These are phyloP conservation scores for Antitype chi DNA, from an alignment of 2,888 invertebrate species.

Conservation along the genomic window DNA sequence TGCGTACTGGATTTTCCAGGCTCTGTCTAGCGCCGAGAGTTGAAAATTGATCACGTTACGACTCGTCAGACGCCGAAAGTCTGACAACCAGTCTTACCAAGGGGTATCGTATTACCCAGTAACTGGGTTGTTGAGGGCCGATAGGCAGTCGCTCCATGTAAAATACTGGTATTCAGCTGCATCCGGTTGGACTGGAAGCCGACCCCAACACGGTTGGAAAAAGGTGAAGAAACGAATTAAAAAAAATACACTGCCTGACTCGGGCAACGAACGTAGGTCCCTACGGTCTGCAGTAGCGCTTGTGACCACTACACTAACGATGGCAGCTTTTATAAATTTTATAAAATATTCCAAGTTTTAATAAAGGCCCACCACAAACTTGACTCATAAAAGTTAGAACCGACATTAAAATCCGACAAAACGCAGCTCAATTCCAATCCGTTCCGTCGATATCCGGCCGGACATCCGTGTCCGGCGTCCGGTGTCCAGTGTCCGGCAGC, in stretches of 20 bases:
- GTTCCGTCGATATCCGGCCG: slow-evolving; percentile 34
- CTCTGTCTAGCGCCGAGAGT: too few relatives aligned
- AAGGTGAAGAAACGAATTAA: too few relatives aligned
- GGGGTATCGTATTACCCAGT: too few relatives aligned
- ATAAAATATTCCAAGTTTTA: background rate
- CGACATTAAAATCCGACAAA: background rate
- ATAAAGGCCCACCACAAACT: background rate
- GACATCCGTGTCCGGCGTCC: slow-evolving; percentile 24
- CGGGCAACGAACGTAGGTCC: background rate
- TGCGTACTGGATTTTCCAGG: too few relatives aligned
- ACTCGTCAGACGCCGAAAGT: too few relatives aligned
- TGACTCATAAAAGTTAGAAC: slow-evolving; percentile 1
- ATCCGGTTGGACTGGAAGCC: too few relatives aligned
- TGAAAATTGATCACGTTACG: too few relatives aligned
- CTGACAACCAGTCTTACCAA: too few relatives aligned
- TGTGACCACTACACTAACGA: background rate
- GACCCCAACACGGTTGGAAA: too few relatives aligned
- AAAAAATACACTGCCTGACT: background rate
- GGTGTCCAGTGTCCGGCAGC: slow-evolving; percentile 13
- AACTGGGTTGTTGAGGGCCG: too few relatives aligned
- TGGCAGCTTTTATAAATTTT: background rate
- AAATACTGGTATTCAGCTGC: too few relatives aligned
- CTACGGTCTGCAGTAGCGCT: accelerated
- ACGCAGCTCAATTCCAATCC: slow-evolving; percentile 7
- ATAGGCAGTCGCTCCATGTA: too few relatives aligned